Base-by-base conservation (phyloP, 2,888 invertebrate species). In the Troides aeacus region DNA sequence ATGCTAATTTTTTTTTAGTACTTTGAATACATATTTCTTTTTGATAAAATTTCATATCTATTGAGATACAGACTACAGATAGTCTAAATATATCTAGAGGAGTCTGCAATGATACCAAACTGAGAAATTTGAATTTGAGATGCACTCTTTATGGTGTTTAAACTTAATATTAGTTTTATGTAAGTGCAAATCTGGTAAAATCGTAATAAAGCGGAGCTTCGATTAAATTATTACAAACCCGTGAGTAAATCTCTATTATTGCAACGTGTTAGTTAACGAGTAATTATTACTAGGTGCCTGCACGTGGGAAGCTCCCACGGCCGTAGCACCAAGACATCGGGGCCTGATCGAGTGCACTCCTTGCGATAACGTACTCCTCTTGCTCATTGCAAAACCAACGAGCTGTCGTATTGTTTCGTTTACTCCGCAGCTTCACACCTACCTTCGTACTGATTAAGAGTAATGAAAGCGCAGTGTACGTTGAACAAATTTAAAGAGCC, bases 301-400 rank as follows among this genome's bases (percentile, higher is more conserved):
- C 77, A 80, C 88, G 89, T 92, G 92, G 83, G 92, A 91, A 83
- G 78, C 77, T 92, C 90, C 81, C 92, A 91, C 89, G 88, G 74
- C 74, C 74, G 75, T 74, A 80, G 83, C 82, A 81, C 78, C 73
- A 74, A 73, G 77, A 63, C 62, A 70, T 75, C 69, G 69, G 72
- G 74, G 72, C 77, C 77, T 79, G 84, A 86, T 86, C 83, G 80
- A 81, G 82, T 84, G 84, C 82, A 84, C 84, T 85, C 83, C 82
- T 84, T 80, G 81, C 76, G 85, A 86, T 88, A 86, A 83, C 77
- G 80, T 81, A 79, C 77, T 76, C 75, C 71, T 73, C 71, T 70
- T 74, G 78, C 76, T 78, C 79, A 80, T 83, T 83, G 72, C 76
- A 68, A 62, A 75, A 75, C 82, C 84, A 84, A 82, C 82, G 79